phyloP scores from a whole-genome alignment of 92 coral and sea anemone species.

The Porites cylindrica region DNA sequence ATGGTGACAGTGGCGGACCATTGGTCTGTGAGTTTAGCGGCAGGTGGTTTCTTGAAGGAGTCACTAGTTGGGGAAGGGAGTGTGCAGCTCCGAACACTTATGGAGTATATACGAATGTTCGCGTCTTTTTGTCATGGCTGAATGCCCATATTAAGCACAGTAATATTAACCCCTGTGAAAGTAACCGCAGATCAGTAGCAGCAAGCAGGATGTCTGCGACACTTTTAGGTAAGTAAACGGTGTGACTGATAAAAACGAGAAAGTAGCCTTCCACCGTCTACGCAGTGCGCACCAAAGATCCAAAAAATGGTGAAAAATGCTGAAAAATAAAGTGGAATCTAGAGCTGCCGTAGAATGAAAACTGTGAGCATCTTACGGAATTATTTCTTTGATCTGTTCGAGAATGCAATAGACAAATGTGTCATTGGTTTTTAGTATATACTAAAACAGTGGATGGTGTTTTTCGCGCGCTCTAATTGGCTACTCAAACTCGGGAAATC shows the following conservation, averaged over 20 bases:
- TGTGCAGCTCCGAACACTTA: background rate
- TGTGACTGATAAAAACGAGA: background rate
- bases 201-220: background rate
- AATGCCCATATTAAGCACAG: background rate
- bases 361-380: too few species aligned
- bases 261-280: too few species aligned
- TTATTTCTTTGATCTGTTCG: too few species aligned
- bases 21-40: slow-evolving; percentile 19
- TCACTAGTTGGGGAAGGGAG: slow-evolving; percentile 19
- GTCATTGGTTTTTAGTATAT: too few species aligned
- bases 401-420: too few species aligned
- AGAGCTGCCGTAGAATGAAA: too few species aligned
- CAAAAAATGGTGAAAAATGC: too few species aligned
- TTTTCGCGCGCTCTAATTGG: too few species aligned
- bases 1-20: slow-evolving; percentile 33
- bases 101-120: slow-evolving; percentile 23
- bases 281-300: too few species aligned
- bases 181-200: background rate
- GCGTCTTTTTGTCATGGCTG: slow-evolving; percentile 5
- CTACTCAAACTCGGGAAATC: too few species aligned
- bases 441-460: too few species aligned
- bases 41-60: slow-evolving; percentile 19
- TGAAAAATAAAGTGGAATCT: too few species aligned
- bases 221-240: background rate
- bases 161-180: background rate